Base-by-base conservation (phyloP, 2,113 vertebrate species). In the Notothenia rossii region DNA sequence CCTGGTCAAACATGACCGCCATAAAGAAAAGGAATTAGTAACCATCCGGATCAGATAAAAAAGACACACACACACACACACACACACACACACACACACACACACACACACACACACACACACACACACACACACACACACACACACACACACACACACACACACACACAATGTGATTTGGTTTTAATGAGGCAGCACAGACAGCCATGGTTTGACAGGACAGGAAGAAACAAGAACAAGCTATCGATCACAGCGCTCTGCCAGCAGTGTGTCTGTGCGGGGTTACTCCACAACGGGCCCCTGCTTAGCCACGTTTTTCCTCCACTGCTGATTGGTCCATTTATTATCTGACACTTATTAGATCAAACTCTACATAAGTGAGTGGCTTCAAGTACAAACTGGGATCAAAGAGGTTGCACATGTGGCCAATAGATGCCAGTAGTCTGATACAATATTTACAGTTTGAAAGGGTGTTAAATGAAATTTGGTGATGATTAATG, bases 111-210 rank as follows among this genome's bases (percentile, higher is more conserved):
- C 51, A 22, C 66, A 70, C 67, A 63, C 69, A 66, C 59, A 48
- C 54, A 51, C n/a, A 18, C 22, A 20, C 40, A 67, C 51, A 25
- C 66, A 70, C 67, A 63, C 69, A 66, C 59, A 48, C 54, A 51
- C n/a, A 18, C 22, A 20, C 40, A 67, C 51, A 36, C 5, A 36
- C 36, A 36, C 36, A 36, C 36, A 36, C 5, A 36, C 36, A 36
- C 36, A 36, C 33, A 36, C 33, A 36, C 33, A 66, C 60, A 76
- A 86, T 88, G 61, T 64, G 65, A 84, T 89, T 88, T 78, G 66
- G 81, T 81, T 71, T 84, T 87, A 82, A 87, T 89, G 90, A 90
- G 77, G 54, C 75, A 53, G 67, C 63, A 62, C 60, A 85, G 66
- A 85, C 70, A 84, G 78, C 63, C 33, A 3, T 45, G 81, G 81